Percentiles rank a stretch among this genome's conserved stretches.
phyloP scores from a whole-genome alignment of 2,113 vertebrate species.

The Syrmaticus mikado region DNA sequence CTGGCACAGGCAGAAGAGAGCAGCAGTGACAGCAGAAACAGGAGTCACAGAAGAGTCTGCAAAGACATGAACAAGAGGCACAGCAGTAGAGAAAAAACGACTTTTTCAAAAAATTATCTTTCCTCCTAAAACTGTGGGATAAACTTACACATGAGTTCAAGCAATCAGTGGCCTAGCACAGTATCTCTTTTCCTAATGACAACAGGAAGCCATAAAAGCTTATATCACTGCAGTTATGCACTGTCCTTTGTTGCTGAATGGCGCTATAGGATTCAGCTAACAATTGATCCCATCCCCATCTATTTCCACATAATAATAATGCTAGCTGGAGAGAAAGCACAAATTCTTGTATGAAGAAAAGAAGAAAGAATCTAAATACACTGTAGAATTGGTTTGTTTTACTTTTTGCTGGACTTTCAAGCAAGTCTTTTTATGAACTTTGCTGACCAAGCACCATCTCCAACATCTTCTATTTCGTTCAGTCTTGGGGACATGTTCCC shows the following conservation, averaged over 20 bases:
- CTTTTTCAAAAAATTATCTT: background rate
- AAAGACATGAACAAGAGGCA: background rate
- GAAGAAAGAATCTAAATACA: background rate
- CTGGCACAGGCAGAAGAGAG: background rate
- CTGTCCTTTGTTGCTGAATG: background rate
- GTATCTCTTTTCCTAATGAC: background rate
- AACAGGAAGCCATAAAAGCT: background rate
- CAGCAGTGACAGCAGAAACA: background rate
- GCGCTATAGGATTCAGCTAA: background rate
- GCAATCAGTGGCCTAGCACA: background rate
- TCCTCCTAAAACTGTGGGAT: background rate
- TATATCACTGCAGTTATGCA: background rate
- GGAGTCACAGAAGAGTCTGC: background rate
- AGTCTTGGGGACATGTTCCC: background rate
- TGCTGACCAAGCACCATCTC: background rate
- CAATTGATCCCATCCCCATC: background rate
- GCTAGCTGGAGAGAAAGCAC: background rate
- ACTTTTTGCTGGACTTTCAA: constrained; percentile 1
- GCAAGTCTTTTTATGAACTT: background rate
- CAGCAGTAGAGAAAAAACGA: background rate
- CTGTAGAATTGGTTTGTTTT: constrained; percentile 15
- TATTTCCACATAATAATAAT: background rate
- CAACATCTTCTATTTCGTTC: constrained; percentile 23
- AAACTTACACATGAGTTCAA: background rate
- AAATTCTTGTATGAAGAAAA: background rate